These are phyloP conservation scores for Tortrix viridana DNA, from an alignment of 2,888 invertebrate species.

Conservation along the genomic window DNA sequence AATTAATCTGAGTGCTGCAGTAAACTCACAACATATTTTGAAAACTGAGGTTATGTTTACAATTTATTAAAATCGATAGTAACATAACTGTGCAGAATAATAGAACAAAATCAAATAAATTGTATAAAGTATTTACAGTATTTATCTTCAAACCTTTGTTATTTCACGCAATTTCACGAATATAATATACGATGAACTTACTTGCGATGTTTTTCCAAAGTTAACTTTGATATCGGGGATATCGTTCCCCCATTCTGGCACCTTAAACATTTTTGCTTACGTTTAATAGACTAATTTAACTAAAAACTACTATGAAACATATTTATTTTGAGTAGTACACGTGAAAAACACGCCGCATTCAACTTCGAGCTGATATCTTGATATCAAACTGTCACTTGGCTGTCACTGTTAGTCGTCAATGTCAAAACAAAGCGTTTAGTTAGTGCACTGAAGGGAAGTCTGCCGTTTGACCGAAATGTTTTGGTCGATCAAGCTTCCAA, in stretches of 20 bases:
- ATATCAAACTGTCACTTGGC: too few relatives aligned
- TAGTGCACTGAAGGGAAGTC: too few relatives aligned
- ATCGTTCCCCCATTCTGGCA: slow-evolving; percentile 64
- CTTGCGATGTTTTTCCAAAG: slow-evolving; percentile 51
- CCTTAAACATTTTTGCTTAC: slow-evolving; percentile 61
- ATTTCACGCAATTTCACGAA: too few relatives aligned
- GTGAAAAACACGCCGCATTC: slow-evolving; percentile 23
- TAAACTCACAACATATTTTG: neutral
- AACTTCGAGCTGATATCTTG: too few relatives aligned
- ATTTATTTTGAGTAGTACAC: slow-evolving; percentile 8
- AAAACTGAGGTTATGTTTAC: slow-evolving; percentile 31
- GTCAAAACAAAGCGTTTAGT: too few relatives aligned
- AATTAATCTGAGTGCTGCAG: too few relatives aligned
- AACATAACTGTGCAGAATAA: too few relatives aligned
- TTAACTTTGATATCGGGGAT: slow-evolving; percentile 49
- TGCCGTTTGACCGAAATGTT: too few relatives aligned
- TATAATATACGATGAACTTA: slow-evolving; percentile 39
- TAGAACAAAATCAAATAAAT: neutral
- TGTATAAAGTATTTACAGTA: neutral
- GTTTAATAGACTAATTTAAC: neutral
- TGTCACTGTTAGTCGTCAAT: too few relatives aligned
- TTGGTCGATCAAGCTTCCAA: too few relatives aligned
- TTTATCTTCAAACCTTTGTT: too few relatives aligned
- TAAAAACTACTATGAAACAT: slow-evolving; percentile 3
- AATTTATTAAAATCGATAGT: neutral